Conservation (phyloP, 2,113 vertebrate species). For the Petrocephalus zakoni region DNA sequence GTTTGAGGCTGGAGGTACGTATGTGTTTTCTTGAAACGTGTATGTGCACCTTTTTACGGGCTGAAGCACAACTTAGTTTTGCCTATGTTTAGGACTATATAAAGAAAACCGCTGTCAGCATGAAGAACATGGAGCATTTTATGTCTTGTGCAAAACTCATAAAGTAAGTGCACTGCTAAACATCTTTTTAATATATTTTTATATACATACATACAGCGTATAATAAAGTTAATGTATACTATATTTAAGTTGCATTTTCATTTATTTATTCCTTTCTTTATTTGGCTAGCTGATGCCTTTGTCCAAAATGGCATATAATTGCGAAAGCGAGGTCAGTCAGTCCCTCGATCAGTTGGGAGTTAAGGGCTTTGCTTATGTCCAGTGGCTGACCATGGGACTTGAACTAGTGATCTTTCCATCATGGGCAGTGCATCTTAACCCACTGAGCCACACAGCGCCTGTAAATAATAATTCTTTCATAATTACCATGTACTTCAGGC, state of each 20-base stretch:
- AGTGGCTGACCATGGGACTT: background rate
- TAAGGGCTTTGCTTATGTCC: background rate
- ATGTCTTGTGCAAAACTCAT: slow-evolving; percentile 24
- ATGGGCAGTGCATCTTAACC: background rate
- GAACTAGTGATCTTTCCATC: background rate
- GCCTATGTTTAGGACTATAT: slow-evolving; percentile 27
- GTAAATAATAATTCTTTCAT: background rate
- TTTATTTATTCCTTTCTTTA: background rate
- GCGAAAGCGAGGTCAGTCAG: background rate
- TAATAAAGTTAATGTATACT: slow-evolving; percentile 32
- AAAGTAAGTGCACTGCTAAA: slow-evolving; percentile 31
- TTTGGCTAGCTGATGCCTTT: background rate
- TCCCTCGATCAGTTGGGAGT: background rate
- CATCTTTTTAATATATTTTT: background rate
- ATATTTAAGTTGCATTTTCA: too few relatives aligned
- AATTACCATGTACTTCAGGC: background rate
- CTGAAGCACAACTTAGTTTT: background rate
- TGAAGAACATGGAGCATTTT: slow-evolving; percentile 22
- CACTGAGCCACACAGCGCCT: background rate
- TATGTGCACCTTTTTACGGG: background rate
- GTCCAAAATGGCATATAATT: background rate
- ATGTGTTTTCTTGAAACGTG: background rate
- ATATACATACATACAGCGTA: background rate
- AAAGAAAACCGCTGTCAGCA: background rate
- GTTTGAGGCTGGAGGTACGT: slow-evolving; percentile 19